phyloP scores from a whole-genome alignment of 2,888 invertebrate genomes.

The Ferdinandea cuprea region DNA sequence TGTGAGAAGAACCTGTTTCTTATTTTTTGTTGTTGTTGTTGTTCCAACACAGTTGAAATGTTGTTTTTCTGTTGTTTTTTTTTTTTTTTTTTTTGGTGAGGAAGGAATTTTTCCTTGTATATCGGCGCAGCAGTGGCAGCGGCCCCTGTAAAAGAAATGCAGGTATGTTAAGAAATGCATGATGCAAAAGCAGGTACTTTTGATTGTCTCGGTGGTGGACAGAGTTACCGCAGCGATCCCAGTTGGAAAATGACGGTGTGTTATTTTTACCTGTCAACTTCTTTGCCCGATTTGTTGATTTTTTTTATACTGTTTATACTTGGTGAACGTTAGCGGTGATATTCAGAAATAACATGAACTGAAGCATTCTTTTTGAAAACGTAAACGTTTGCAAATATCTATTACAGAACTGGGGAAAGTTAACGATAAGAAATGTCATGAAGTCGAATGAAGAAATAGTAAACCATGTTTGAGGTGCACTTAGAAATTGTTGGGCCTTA shows the following conservation, averaged over 20 bases:
- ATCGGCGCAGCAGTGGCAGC: neutral
- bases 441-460: no score
- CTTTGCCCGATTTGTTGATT: no score
- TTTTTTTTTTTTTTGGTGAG: slow-evolving; percentile 26
- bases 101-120: slow-evolving; percentile 61
- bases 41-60: slow-evolving; percentile 57
- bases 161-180: slow-evolving; percentile 64
- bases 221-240: slow-evolving; percentile 50
- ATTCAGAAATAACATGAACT: no score
- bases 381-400: no score
- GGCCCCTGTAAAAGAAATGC: slow-evolving; percentile 59
- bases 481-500: no score
- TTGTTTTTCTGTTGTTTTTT: slow-evolving; percentile 62
- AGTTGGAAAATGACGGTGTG: neutral
- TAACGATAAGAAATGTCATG: no score
- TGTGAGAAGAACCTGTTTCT: slow-evolving; percentile 69
- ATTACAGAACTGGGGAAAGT: no score
- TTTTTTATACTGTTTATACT: no score
- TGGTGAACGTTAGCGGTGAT: no score
- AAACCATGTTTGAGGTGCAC: no score
- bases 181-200: slow-evolving; percentile 67
- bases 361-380: no score
- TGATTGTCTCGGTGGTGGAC: slow-evolving; percentile 37
- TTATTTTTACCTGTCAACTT: neutral
- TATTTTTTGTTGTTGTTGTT: no score